These are phyloP conservation scores for Agriopis marginaria DNA, from an alignment of 2,888 invertebrate genomes.

Conservation along the genomic window DNA sequence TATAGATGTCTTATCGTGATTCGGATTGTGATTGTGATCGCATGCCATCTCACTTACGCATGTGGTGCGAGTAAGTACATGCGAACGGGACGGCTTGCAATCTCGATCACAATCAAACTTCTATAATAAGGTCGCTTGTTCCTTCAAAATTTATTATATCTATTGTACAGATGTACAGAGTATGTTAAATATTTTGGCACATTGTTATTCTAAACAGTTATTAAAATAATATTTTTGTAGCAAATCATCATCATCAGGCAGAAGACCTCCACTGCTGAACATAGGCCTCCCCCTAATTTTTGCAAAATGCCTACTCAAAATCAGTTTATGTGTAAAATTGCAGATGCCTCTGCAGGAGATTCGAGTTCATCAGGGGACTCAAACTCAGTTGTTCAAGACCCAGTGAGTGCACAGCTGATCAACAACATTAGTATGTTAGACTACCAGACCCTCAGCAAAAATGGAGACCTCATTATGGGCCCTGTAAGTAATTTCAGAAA, in stretches of 20 bases:
- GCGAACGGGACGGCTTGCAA: too few relatives aligned
- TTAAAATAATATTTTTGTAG: not conserved
- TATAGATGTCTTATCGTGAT: too few relatives aligned
- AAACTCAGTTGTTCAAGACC: slow-evolving; percentile 81
- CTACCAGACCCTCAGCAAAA: slow-evolving; percentile 82
- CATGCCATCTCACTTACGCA: too few relatives aligned
- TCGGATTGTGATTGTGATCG: too few relatives aligned
- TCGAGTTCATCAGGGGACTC: slow-evolving; percentile 83
- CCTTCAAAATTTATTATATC: not conserved
- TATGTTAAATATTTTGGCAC: not conserved
- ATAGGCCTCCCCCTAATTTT: too few relatives aligned
- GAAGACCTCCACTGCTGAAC: too few relatives aligned
- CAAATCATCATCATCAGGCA: too few relatives aligned
- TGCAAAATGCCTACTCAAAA: not conserved
- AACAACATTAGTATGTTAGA: slow-evolving; percentile 85
- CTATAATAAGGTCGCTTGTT: too few relatives aligned
- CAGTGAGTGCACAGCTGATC: slow-evolving; percentile 83
- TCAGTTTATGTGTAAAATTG: slow-evolving; percentile 32
- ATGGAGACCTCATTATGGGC: slow-evolving; percentile 77
- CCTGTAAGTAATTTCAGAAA: slow-evolving; percentile 61
- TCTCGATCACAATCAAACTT: too few relatives aligned
- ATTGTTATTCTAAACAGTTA: not conserved
- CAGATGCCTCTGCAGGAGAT: slow-evolving; percentile 76
- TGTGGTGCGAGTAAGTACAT: too few relatives aligned
- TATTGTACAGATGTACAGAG: too few relatives aligned